Base-by-base conservation (phyloP, 2,888 invertebrate genomes). In the Pristionchus entomophagus region DNA sequence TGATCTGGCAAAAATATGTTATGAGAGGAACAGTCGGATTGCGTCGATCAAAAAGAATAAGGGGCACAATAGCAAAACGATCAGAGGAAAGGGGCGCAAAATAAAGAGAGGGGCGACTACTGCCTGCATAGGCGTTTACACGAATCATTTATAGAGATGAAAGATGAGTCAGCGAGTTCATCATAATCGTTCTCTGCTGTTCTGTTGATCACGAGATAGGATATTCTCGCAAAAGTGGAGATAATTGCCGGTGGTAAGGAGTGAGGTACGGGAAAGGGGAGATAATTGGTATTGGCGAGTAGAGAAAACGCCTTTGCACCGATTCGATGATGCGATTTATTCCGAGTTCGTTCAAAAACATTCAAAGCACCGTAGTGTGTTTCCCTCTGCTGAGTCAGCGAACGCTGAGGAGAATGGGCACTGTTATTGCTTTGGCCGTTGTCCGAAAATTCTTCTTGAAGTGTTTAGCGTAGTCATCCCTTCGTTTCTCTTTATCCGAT, bases 321-420 rank as follows among this genome's bases (percentile, higher is more conserved):
- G 65, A 65, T 65, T 65, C 65, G 65, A 65, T 65, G 65, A 65
- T 65, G 29, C 38, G 65, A 65, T 65, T 65, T 65, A 59, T 32
- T 29, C 29, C 10, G 59, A 32, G 29, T 59, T 59, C 29, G 32
- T 26, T 59, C 59, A 59, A 29, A 1, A 59, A 59, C 19, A 51
- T 51, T 51, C 51, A 6, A 51, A 19, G 2, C 2, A 2, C 14
- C 22, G 8, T 12, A 51, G 12, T 51, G 56, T 4, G 26, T n/a
- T 26, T 2, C n/a, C n/a, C 8, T 26, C 26, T 3, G 8, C 10
- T 56, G n/a, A 2, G 56, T 26, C 1, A 56, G 22, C 22, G n/a
- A 26, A n/a, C 5, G 22, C 26, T 26, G 8, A n/a, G 26, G 5
- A 2, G 56, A n/a, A 5, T 53, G 22, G 22, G 5, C 2, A n/a